Evolutionary conservation across 2,797 vertebrate genomes (phyloP).

Genomic region (Choloepus didactylus): DNA sequence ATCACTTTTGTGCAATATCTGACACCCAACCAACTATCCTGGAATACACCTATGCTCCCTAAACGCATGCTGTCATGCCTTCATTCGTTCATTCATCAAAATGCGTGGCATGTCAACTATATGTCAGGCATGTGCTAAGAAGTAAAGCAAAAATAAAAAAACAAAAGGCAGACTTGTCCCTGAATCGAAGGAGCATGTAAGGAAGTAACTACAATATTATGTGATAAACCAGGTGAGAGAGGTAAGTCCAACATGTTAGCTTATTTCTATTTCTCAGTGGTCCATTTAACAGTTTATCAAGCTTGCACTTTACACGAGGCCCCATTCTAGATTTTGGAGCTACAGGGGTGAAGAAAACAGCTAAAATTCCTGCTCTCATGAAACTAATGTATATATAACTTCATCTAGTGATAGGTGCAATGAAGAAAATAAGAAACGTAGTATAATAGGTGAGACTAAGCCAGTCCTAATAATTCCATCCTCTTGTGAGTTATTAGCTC

Average conservation of each 20-base stretch:
- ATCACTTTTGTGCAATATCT: neutral
- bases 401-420: neutral
- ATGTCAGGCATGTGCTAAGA: neutral
- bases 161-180: neutral
- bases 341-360: neutral
- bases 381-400: neutral
- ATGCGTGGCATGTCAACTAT: neutral
- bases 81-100: neutral
- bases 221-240: neutral
- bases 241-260: neutral
- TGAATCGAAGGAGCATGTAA: neutral
- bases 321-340: neutral
- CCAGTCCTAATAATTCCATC: neutral
- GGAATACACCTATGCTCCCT: neutral
- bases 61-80: neutral
- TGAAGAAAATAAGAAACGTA: neutral
- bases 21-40: neutral
- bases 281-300: neutral
- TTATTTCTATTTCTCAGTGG: neutral
- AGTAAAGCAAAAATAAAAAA: slow-evolving; percentile 22
- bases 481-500: neutral
- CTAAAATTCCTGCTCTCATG: neutral
- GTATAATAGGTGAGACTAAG: neutral
- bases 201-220: neutral
- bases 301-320: neutral